phyloP scores from a whole-genome alignment of 2,797 vertebrate genomes.

The Fistularia commersonii region DNA sequence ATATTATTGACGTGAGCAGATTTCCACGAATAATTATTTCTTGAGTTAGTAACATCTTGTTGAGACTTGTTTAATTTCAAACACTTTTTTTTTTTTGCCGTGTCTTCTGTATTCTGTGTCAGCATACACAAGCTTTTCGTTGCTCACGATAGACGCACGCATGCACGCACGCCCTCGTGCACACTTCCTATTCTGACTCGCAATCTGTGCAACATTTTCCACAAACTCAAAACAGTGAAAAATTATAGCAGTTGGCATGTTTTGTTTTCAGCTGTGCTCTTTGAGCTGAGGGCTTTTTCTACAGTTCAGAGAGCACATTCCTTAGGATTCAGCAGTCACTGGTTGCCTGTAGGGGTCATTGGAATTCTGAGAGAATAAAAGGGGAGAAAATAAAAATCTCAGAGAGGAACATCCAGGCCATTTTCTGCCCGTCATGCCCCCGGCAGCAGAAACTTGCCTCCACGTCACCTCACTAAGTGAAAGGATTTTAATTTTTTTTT shows the following conservation, averaged over 20 bases:
- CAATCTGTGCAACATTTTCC: slow-evolving; percentile 74
- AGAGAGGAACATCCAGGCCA: slow-evolving; percentile 58
- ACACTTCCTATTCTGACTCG: slow-evolving; percentile 24
- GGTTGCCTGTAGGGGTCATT: slow-evolving; percentile 89
- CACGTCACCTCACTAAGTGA: slow-evolving; percentile 18
- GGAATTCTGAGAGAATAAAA: slow-evolving; percentile 79
- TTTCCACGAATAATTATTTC: too few species aligned
- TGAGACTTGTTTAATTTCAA: too few species aligned
- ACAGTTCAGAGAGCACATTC: slow-evolving; percentile 98
- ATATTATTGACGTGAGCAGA: too few species aligned
- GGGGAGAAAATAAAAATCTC: slow-evolving; percentile 43
- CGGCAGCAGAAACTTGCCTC: slow-evolving; percentile 36
- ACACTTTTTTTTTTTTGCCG: too few species aligned
- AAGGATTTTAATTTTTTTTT: slow-evolving; percentile 34
- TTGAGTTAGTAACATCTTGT: too few species aligned
- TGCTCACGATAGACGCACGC: not conserved
- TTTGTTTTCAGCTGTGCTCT: slow-evolving; percentile 89
- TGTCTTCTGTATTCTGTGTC: too few species aligned
- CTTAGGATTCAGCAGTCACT: slow-evolving; percentile 84
- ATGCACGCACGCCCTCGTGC: not conserved
- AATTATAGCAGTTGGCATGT: slow-evolving; percentile 91
- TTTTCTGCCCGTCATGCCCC: slow-evolving; percentile 46
- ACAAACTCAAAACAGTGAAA: slow-evolving; percentile 81
- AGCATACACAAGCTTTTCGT: slow-evolving; percentile 8
- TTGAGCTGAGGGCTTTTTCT: slow-evolving; percentile 85